A percentile compares a stretch with the other conserved stretches of the same genome.
These are phyloP conservation scores for Apostichopus leukothele DNA, from an alignment of 53 echinoderm and acorn worm genomes.

Conservation along the genomic window DNA sequence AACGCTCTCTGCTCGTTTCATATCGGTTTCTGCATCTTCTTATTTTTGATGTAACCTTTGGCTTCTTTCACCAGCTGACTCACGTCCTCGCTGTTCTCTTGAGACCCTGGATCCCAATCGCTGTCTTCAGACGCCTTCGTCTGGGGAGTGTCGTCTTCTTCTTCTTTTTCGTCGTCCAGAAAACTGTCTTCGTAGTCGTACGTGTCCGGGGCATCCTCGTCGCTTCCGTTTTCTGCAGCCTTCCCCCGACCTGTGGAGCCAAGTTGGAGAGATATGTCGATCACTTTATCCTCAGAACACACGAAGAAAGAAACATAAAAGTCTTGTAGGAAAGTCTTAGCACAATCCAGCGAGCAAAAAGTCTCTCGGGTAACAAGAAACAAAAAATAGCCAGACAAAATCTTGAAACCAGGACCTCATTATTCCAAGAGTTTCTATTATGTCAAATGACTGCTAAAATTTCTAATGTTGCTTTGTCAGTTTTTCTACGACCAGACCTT, in stretches of 20 bases:
- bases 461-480: too few species aligned
- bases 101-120: conserved; percentile 56
- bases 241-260: conserved; percentile 38
- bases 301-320: too few species aligned
- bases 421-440: too few species aligned
- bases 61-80: conserved; percentile 66
- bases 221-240: conserved; percentile 42
- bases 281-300: too few species aligned
- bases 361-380: too few species aligned
- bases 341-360: too few species aligned
- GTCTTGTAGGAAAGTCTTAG: too few species aligned
- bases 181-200: conserved; percentile 91
- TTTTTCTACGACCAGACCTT: too few species aligned
- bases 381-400: too few species aligned
- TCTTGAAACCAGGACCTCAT: too few species aligned
- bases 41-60: conserved; percentile 65
- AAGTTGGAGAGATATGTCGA: background rate
- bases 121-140: conserved; percentile 52
- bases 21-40: conserved; percentile 64
- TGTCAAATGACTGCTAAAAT: too few species aligned
- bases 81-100: conserved; percentile 45
- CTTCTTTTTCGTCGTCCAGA: conserved; percentile 68
- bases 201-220: conserved; percentile 80
- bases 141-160: conserved; percentile 45
- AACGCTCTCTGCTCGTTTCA: background rate